Evolutionary conservation across 2,888 invertebrate species (phyloP).

Genomic region (Creontiades dilutus): DNA sequence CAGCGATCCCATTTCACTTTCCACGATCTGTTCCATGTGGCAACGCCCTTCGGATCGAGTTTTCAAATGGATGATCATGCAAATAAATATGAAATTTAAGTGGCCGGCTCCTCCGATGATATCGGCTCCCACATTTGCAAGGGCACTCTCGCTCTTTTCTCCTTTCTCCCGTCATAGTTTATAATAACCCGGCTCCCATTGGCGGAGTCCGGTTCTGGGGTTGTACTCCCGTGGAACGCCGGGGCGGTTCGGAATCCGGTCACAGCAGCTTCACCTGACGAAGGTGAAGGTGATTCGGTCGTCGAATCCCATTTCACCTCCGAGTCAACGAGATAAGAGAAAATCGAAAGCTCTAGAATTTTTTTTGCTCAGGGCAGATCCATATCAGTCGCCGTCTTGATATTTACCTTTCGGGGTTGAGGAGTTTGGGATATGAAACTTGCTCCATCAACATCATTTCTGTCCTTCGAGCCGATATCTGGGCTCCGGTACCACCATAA

Average conservation of each 20-base stretch:
- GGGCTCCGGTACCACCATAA: not conserved
- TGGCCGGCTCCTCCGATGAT: not conserved
- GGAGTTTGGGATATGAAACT: no score
- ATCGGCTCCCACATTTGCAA: constrained; percentile 3
- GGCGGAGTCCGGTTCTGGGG: not conserved
- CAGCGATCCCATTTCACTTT: no score
- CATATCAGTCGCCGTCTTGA: no score
- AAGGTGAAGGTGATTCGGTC: constrained; percentile 29
- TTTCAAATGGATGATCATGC: not conserved
- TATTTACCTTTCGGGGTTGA: no score
- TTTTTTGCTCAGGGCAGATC: not conserved
- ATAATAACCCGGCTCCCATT: not conserved
- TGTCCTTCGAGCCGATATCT: not conserved
- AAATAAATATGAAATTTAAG: constrained; percentile 6
- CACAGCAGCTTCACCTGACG: constrained; percentile 1
- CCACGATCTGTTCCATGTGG: no score
- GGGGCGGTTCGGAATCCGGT: not conserved
- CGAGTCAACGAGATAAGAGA: constrained; percentile 4
- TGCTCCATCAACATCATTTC: not conserved
- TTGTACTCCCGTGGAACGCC: not conserved
- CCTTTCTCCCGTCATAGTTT: not conserved
- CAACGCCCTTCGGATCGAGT: not conserved
- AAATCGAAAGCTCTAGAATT: constrained; percentile 38
- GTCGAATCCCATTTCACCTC: not conserved
- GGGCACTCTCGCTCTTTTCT: not conserved